Evolutionary conservation across 2,113 vertebrate genomes (phyloP), one percentile per base, ranked within the genome.

Genomic region (Ceyx cyanopectus): DNA sequence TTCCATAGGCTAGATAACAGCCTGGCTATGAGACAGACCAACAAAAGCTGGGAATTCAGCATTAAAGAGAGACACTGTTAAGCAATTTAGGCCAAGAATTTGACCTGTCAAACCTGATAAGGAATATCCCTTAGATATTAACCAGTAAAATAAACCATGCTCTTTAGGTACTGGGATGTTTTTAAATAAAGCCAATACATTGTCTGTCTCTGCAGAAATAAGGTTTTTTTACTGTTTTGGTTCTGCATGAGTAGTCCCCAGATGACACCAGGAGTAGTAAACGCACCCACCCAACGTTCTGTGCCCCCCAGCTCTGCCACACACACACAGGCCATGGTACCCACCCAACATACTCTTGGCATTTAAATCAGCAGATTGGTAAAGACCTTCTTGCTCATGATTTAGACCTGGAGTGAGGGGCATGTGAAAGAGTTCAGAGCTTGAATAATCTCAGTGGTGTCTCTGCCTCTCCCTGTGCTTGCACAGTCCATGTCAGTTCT

Each of bases 51-150:
- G 43, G 78, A 87, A 91, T 57, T 82, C 75, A 40, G 81, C 68
- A 56, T 63, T 80, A 67, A 70, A 87, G 50, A 80, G 50, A 80
- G 60, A 69, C 2, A 1, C 67, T 75, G 32, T 63, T 57, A 60
- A 82, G 79, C 56, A 46, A 82, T 81, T 93, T 53, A 85, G 81
- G 72, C 43, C 91, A 63, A 77, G 53, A 70, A 63, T 79, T 2
- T 24, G 75, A 91, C 85, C 45, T 93, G 85, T 77, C 92, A 95
- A 91, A 83, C 40, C 45, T 68, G 75, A 87, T 93, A 91, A 89
- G 22, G 68, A 89, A 9, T 46, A 78, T 89, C 21, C 50, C 53
- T 85, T 13, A 75, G 68, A 81, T 81, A 77, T 32, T 61, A 91
- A 87, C 19, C 45, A 65, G 61, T 67, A 82, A 87, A 69, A 87